Evolutionary conservation across 2,888 invertebrate genomes (phyloP), one percentile per base, ranked within the genome.

Genomic region (Alsophila aescularia): DNA sequence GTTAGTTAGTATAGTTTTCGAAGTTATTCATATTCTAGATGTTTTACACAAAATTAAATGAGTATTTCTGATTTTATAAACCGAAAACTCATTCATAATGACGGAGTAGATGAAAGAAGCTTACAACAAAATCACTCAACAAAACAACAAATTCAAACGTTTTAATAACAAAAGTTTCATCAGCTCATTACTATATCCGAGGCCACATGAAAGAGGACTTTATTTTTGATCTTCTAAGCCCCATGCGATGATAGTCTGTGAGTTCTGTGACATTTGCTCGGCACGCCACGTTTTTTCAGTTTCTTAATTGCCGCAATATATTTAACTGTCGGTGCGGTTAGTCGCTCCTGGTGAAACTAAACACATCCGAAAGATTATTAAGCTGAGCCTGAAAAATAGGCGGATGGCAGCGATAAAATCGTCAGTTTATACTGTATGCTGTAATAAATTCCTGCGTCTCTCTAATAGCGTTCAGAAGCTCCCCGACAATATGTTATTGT

Each of bases 261-360:
- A 79, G 77, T 79, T 74, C 74, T 73, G 70, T 76, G 81, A 79
- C 83, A 78, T 78, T 80, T 75, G 79, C 61, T 69, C 72, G 40
- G 44, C 39, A 70, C 64, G 67, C 52, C 50, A 31, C 56, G 71
- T 83, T 87, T 88, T 87, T 87, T 83, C 80, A 75, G 70, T 64
- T 65, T 67, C 75, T 82, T 89, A 87, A 89, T 90, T 87, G 83
- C 81, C 73, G 71, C 81, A 41, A 56, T 56, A 86, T 87, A 84
- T 83, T 60, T 55, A 60, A 53, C 62, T 60, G 59, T 64, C 59
- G 49, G 55, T 56, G 55, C 32, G 55, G 55, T 59, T 63, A 54
- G 56, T 64, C 32, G 31, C 40, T 15, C 27, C 39, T 14, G 44
- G 57, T 50, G 56, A 60, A 51, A 62, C 56, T 57, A 58, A 60